Base-by-base conservation (phyloP, 2,888 invertebrate genomes). In the Chesias legatella region DNA sequence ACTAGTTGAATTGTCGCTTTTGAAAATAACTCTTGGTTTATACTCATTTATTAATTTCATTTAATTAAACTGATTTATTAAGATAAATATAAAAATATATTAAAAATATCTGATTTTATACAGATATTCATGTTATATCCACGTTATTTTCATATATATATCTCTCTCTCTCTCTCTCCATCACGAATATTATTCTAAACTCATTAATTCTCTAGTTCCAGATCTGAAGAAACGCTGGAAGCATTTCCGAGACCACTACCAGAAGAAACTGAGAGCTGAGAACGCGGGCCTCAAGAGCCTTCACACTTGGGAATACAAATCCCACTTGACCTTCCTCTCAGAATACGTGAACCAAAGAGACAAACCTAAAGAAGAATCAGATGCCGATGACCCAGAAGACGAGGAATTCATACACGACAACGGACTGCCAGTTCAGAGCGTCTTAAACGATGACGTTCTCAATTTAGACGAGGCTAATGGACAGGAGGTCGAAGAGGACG, bases 181-280 rank as follows among this genome's bases (percentile, higher is more conserved):
- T 3, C 13, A 17, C 13, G n/a, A n/a, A n/a, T 31, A 31, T n/a
- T 1, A 1, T 20, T 30, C 9, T 6, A 7, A 11, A 1, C n/a
- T 17, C 13, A 17, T 17, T 3, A 17, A n/a, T n/a, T n/a, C 13
- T 17, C 13, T 17, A 52, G 51, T 46, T 24, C 9, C 20, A 32
- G 41, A 42, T 8, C 33, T 43, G 1, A 51, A 53, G 13, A 40
- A 39, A 24, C 50, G 50, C 4, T 45, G 53, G 50, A 40, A 50
- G 8, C 48, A 51, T 8, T 44, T 48, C 32, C 40, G 50, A 0
- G 46, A 48, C 23, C 48, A 51, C 24, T 53, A 30, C 33, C 29
- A 45, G 13, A 45, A 43, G 36, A 53, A 48, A 7, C 30, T 40
- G 3, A 31, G 32, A 6, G 25, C 30, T 6, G 32, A 31, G 10